These are phyloP conservation scores for Spodoptera picta DNA, from an alignment of 2,888 invertebrate species.

Conservation along the genomic window DNA sequence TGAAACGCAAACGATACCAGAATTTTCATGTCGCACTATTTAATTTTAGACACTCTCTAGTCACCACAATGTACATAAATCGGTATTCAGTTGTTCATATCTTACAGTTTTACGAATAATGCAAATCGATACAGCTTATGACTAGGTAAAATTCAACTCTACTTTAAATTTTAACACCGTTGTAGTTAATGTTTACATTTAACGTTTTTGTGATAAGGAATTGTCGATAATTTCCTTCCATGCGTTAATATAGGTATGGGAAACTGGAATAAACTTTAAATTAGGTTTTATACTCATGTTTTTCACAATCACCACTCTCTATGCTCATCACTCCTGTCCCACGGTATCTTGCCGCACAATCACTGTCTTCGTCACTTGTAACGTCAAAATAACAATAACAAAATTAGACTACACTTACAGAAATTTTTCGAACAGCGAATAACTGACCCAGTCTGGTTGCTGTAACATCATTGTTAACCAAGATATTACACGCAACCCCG, in stretches of 20 bases:
- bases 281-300: conserved; percentile 42
- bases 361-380: conserved; percentile 77
- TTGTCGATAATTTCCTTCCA: conserved; percentile 48
- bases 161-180: conserved; percentile 74
- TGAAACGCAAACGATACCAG: conserved; percentile 30
- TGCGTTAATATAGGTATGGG: conserved; percentile 46
- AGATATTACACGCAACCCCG: conserved; percentile 86
- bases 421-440: conserved; percentile 89
- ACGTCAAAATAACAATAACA: conserved; percentile 83
- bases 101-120: conserved; percentile 78
- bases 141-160: conserved; percentile 86
- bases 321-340: conserved; percentile 47
- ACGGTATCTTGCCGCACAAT: conserved; percentile 66
- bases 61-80: conserved; percentile 74
- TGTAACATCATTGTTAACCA: conserved; percentile 70
- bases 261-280: conserved; percentile 53
- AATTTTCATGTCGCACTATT: conserved; percentile 19
- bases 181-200: conserved; percentile 60
- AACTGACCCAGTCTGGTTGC: conserved; percentile 87
- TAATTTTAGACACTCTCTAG: conserved; percentile 60
- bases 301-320: conserved; percentile 38
- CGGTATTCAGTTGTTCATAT: conserved; percentile 70
- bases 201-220: conserved; percentile 53
- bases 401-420: conserved; percentile 75
- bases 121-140: conserved; percentile 84